These are phyloP conservation scores for Montipora efflorescens DNA, from an alignment of 64 coral and sea anemone species.

Conservation along the genomic window DNA sequence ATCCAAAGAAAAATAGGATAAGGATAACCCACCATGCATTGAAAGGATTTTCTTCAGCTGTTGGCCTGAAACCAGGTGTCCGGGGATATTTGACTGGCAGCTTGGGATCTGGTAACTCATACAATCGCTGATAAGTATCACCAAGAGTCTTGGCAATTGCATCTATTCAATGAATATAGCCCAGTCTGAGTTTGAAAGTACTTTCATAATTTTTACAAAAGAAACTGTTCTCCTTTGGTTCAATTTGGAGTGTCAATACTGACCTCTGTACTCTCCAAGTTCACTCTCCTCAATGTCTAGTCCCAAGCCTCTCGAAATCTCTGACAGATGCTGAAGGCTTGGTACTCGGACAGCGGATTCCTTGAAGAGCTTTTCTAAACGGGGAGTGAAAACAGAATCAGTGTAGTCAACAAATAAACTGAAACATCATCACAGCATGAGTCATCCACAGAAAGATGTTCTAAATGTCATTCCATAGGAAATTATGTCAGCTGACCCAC, in stretches of 20 bases:
- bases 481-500: too few species aligned
- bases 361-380: conserved; percentile 13
- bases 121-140: conserved; percentile 50
- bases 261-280: conserved; percentile 26
- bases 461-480: too few species aligned
- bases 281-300: conserved; percentile 38
- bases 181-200: too few species aligned
- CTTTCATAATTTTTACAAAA: too few species aligned
- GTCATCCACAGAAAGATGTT: too few species aligned
- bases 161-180: conserved; percentile 8
- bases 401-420: not conserved
- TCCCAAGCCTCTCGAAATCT: conserved; percentile 22
- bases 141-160: conserved; percentile 18
- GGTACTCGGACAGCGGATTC: conserved; percentile 57
- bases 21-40: conserved; percentile 62
- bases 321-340: conserved; percentile 28
- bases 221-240: not conserved
- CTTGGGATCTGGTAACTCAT: conserved; percentile 70
- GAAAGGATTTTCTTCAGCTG: conserved; percentile 57
- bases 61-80: conserved; percentile 49
- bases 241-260: not conserved
- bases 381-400: not conserved
- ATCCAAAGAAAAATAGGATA: not conserved
- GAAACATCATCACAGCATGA: too few species aligned
- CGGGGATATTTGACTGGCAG: conserved; percentile 81